Conservation (phyloP, 2,113 vertebrate species). For the Planiliza haematocheilus region DNA sequence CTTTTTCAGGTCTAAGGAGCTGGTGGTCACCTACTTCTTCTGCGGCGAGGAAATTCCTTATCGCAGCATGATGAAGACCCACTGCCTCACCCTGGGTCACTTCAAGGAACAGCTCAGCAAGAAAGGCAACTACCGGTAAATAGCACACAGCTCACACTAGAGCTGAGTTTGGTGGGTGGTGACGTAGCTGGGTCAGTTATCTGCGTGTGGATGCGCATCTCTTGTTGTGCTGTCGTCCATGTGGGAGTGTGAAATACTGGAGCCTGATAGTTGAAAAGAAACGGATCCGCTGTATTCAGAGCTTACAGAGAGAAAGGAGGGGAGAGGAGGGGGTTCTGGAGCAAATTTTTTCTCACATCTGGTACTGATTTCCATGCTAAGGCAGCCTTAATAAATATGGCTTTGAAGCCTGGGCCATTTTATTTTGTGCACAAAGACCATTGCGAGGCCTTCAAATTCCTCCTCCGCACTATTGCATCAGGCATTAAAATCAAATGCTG, state of each 20-base stretch:
- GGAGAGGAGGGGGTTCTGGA: constrained; percentile 68
- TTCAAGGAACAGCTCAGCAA: constrained; percentile 99
- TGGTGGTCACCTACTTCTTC: constrained; percentile 98
- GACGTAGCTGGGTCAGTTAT: neutral
- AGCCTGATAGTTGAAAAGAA: constrained; percentile 55
- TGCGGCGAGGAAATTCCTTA: constrained; percentile 99
- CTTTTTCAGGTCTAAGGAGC: constrained; percentile 89
- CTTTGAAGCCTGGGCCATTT: constrained; percentile 93
- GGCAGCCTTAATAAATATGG: constrained; percentile 92
- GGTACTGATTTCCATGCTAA: constrained; percentile 92
- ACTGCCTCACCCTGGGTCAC: constrained; percentile 96
- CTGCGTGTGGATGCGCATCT: constrained; percentile 14
- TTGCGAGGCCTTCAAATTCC: constrained; percentile 75
- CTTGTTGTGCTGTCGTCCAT: constrained; percentile 22
- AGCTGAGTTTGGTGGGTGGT: constrained; percentile 1
- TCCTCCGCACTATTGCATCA: constrained; percentile 90
- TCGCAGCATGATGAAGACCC: constrained; percentile 94
- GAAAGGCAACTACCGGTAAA: constrained; percentile 98
- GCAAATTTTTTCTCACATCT: constrained; percentile 88
- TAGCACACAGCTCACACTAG: constrained; percentile 4
- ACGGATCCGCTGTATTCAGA: constrained; percentile 67
- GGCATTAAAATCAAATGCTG: constrained; percentile 73
- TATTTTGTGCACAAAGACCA: constrained; percentile 90
- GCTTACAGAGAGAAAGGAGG: constrained; percentile 45
- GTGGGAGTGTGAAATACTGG: constrained; percentile 49